Conservation (phyloP, 2,888 invertebrate species). For the Ichneumoninae sp. region DNA sequence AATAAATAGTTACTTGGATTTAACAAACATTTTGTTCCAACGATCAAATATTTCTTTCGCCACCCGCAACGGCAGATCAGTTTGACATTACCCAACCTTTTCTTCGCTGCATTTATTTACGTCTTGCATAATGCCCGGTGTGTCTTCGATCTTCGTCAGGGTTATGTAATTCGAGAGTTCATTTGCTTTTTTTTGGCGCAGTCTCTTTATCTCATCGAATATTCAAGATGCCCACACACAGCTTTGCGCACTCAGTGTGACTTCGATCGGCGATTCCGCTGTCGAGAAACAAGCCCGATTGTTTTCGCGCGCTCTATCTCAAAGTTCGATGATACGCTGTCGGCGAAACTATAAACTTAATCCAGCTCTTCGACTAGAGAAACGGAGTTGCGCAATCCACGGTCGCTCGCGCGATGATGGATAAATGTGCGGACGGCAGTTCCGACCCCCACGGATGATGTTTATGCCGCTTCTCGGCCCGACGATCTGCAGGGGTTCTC, state of each 20-base stretch:
- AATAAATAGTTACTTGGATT: too few species aligned
- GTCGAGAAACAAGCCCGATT: background rate
- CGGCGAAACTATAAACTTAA: background rate
- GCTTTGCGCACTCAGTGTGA: background rate
- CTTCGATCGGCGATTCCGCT: background rate
- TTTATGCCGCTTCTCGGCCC: background rate
- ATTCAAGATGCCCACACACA: background rate
- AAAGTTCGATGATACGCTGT: conserved; percentile 13
- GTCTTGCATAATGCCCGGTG: background rate
- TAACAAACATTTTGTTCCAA: too few species aligned
- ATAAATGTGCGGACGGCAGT: conserved; percentile 32
- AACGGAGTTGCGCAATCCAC: conserved; percentile 23
- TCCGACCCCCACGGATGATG: conserved; percentile 28
- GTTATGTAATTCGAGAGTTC: background rate
- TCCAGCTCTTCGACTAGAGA: background rate
- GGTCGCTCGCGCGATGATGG: background rate
- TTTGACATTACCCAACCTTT: too few species aligned
- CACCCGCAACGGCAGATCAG: too few species aligned
- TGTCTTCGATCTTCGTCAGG: background rate
- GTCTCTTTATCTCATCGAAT: background rate
- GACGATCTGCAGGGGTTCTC: conserved; percentile 64
- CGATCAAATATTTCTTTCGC: too few species aligned
- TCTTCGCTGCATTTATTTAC: too few species aligned
- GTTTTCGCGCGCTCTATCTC: background rate
- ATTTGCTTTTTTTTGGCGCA: background rate